Percentiles rank a stretch among this genome's conserved stretches.
phyloP scores from a whole-genome alignment of 1,140 invertebrate species.

The Neotoxoptera formosana region DNA sequence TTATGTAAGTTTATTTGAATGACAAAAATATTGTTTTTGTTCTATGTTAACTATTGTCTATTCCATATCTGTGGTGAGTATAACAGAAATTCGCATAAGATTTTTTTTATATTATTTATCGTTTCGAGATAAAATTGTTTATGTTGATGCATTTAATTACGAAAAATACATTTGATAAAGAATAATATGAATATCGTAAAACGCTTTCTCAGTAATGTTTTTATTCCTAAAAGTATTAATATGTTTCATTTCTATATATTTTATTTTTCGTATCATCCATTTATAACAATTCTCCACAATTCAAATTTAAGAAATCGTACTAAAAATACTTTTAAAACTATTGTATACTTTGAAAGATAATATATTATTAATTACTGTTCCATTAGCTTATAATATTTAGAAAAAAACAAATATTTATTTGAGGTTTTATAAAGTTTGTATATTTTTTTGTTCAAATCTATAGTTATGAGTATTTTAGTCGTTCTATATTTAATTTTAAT shows the following conservation, averaged over 20 bases:
- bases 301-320: neutral
- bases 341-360: neutral
- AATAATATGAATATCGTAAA: neutral
- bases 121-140: neutral
- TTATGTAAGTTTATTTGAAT: constrained; percentile 25
- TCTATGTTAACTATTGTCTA: neutral
- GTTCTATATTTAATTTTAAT: neutral
- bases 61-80: neutral
- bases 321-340: neutral
- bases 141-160: neutral
- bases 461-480: neutral
- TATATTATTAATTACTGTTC: neutral
- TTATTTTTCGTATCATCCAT: neutral
- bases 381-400: neutral
- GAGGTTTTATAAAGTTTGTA: neutral
- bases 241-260: neutral
- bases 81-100: neutral
- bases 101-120: neutral
- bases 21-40: neutral
- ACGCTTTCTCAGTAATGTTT: neutral
- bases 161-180: neutral
- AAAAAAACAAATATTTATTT: neutral
- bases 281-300: neutral
- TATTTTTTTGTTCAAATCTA: neutral
- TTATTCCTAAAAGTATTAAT: neutral